phyloP scores from a whole-genome alignment of 2,888 invertebrate genomes.

The Eupithecia pulchellata region DNA sequence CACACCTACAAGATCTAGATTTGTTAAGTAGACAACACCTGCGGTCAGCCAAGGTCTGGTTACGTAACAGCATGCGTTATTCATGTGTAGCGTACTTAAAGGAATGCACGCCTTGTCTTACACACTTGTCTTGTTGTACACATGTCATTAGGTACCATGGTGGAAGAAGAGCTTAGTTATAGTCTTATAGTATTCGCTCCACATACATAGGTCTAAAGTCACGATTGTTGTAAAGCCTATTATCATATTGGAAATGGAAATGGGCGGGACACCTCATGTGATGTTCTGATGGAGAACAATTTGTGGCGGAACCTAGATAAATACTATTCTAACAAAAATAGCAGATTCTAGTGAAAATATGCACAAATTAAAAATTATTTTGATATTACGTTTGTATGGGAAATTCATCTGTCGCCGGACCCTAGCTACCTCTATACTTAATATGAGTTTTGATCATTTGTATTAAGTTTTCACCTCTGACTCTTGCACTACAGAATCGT shows the following conservation, averaged over 20 bases:
- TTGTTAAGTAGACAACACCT: slow-evolving; percentile 27
- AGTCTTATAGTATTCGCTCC: background rate
- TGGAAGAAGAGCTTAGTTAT: slow-evolving; percentile 13
- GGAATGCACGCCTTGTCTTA: slow-evolving; percentile 61
- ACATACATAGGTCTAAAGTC: background rate
- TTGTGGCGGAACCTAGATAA: too few species aligned
- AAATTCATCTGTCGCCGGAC: too few species aligned
- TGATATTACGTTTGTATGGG: too few species aligned
- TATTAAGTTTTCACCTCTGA: background rate
- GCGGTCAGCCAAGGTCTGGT: slow-evolving; percentile 60
- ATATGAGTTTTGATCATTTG: too few species aligned
- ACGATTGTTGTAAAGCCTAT: background rate
- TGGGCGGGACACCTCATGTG: background rate
- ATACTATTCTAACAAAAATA: too few species aligned
- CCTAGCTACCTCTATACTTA: too few species aligned
- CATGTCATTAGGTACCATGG: slow-evolving; percentile 2
- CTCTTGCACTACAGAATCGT: slow-evolving; percentile 15
- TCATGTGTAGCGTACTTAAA: slow-evolving; percentile 65
- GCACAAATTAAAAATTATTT: too few species aligned
- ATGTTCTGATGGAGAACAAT: too few species aligned
- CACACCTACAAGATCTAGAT: slow-evolving; percentile 21
- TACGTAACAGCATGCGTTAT: slow-evolving; percentile 75
- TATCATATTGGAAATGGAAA: background rate
- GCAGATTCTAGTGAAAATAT: too few species aligned
- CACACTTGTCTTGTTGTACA: background rate